Percentiles rank a stretch among this genome's conserved stretches.
These are phyloP conservation scores for Rhinichthys klamathensis DNA, from an alignment of 2,113 vertebrate genomes.

Conservation along the genomic window DNA sequence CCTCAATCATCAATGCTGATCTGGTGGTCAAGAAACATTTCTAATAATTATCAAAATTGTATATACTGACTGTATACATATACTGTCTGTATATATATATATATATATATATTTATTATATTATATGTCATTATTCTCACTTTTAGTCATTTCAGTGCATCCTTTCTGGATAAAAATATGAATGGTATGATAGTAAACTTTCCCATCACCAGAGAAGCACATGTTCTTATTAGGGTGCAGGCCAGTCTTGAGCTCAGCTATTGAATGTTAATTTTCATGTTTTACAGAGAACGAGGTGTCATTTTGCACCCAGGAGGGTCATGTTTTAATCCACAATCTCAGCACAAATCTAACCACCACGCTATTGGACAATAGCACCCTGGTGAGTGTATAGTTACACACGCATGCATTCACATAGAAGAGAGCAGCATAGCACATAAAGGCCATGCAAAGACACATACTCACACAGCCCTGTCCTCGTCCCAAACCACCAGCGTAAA, in stretches of 20 bases:
- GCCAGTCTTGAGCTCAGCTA: background rate
- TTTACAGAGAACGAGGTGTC: conserved; percentile 75
- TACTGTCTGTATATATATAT: no score
- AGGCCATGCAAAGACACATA: background rate
- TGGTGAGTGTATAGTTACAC: conserved; percentile 70
- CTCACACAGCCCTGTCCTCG: background rate
- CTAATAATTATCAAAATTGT: background rate
- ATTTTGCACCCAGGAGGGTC: conserved; percentile 73
- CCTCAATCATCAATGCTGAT: background rate
- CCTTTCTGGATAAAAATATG: background rate
- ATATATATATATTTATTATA: no score
- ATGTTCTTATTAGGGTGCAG: background rate
- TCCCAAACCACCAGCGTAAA: background rate
- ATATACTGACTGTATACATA: no score
- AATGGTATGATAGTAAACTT: background rate
- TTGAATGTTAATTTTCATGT: conserved; percentile 36
- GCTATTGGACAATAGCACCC: conserved; percentile 80
- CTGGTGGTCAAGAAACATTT: no score
- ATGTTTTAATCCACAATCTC: conserved; percentile 74
- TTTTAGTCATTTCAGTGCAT: background rate
- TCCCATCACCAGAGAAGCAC: background rate
- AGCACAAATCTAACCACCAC: conserved; percentile 70
- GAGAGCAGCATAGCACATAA: background rate
- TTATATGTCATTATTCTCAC: no score
- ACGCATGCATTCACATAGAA: conserved; percentile 14